Base-by-base conservation (phyloP, 2,888 invertebrate species). In the Cordilura impudica region DNA sequence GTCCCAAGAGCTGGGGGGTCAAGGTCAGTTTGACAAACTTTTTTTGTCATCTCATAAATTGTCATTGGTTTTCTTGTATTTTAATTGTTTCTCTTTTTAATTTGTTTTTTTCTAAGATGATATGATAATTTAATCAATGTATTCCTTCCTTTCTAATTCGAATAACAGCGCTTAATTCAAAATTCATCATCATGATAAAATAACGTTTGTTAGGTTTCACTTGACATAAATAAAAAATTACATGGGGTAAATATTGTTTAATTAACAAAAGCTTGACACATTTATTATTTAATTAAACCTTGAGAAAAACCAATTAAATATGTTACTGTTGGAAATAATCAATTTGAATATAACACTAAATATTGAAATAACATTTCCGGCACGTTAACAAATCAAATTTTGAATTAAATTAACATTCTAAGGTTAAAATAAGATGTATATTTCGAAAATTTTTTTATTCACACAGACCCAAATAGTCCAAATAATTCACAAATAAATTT, bases 21-120 rank as follows among this genome's bases (percentile, higher is more conserved):
- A 78, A 74, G 78, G 78, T 66, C 58, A 74, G 66, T 65, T 74
- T 60, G 51, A 49, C 29, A 49, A 31, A n/a, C 60, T 26, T 7
- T n/a, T n/a, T 23, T 5, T 8, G 7, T 31, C 12, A n/a, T 19
- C 10, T n/a, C n/a, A n/a, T n/a, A n/a, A n/a, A n/a, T 35, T 63
- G 35, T 19, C 23, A 21, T 21, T 23, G 51, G n/a, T 35, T 31
- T n/a, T 31, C 49, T 8, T 49, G 4, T 18, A 29, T 21, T 45
- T 61, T 8, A n/a, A 2, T 49, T 23, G 6, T 4, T 56, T 39
- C 1, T 26, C 35, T 29, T 54, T n/a, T 1, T 39, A 12, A n/a
- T 39, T 39, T 19, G 19, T n/a, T 56, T n/a, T 26, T 16, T 53
- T 49, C 12, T 12, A 35, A 12, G 31, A 8, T 54, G 29, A 31